phyloP scores from a whole-genome alignment of 2,888 invertebrate genomes.

The Dolichopus griseipennis region DNA sequence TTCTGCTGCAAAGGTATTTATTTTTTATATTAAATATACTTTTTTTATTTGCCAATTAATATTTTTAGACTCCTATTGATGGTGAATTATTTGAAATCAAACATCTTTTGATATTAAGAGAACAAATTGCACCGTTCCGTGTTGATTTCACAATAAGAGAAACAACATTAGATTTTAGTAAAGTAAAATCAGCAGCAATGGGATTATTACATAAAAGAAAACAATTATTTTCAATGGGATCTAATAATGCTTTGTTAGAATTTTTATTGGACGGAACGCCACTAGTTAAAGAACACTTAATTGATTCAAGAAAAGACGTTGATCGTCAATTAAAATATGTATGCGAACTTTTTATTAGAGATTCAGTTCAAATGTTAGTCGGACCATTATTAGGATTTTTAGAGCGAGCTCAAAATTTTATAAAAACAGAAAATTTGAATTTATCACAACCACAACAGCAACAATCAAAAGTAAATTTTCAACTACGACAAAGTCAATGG shows the following conservation, averaged over 20 bases:
- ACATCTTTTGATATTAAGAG: constrained; percentile 89
- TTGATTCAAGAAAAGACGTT: constrained; percentile 94
- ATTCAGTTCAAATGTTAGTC: constrained; percentile 65
- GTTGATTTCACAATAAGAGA: constrained; percentile 90
- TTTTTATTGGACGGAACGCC: constrained; percentile 90
- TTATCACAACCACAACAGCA: constrained; percentile 19
- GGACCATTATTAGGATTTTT: constrained; percentile 66
- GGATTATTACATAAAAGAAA: constrained; percentile 66
- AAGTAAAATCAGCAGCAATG: constrained; percentile 78
- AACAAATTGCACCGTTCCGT: constrained; percentile 97
- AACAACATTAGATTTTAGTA: constrained; percentile 86
- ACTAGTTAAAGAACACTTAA: constrained; percentile 79
- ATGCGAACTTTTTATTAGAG: constrained; percentile 80
- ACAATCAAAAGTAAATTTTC: constrained; percentile 31
- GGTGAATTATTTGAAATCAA: constrained; percentile 96
- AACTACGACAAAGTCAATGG: constrained; percentile 49
- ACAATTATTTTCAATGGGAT: constrained; percentile 75
- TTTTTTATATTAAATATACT: neutral
- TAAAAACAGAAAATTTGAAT: constrained; percentile 18
- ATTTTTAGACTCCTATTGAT: constrained; percentile 65
- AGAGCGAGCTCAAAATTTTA: constrained; percentile 53
- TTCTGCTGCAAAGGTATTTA: constrained; percentile 54
- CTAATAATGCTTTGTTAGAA: constrained; percentile 86
- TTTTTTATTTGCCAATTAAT: constrained; percentile 8
- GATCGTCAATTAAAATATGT: constrained; percentile 83